A percentile compares a stretch with the other conserved stretches of the same genome.
These are phyloP conservation scores for Campoletis sonorensis DNA, from an alignment of 1,140 invertebrate genomes.

Conservation along the genomic window DNA sequence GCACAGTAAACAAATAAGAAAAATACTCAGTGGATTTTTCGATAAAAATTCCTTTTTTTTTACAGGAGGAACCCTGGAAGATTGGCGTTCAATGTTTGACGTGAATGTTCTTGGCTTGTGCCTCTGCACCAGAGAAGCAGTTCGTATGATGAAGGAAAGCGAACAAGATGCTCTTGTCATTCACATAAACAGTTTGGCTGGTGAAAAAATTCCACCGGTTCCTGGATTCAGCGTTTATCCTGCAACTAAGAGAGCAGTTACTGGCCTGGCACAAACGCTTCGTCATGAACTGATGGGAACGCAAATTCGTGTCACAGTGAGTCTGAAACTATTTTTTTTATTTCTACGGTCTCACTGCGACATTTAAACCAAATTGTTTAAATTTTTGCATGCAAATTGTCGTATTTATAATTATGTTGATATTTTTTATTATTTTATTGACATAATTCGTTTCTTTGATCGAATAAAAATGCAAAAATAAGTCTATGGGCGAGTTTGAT, in stretches of 20 bases:
- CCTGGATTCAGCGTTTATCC: slow-evolving; percentile 77
- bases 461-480: no score
- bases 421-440: no score
- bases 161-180: slow-evolving; percentile 57
- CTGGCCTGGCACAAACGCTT: slow-evolving; percentile 78
- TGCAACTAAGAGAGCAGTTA: slow-evolving; percentile 79
- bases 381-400: no score
- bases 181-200: slow-evolving; percentile 72
- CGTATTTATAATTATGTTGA: no score
- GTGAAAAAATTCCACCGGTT: slow-evolving; percentile 74
- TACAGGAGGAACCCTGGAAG: slow-evolving; percentile 65
- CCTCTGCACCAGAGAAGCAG: slow-evolving; percentile 77
- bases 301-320: slow-evolving; percentile 67
- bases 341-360: neutral
- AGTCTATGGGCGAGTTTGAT: no score
- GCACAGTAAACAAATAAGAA: no score
- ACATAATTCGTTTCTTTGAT: no score
- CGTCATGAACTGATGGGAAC: slow-evolving; percentile 78
- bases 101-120: slow-evolving; percentile 79
- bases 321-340: neutral
- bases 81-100: slow-evolving; percentile 69
- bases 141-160: slow-evolving; percentile 75
- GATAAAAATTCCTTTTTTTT: slow-evolving; percentile 10
- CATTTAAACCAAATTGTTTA: no score
- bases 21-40: slow-evolving; percentile 13